Evolutionary conservation across 2,113 vertebrate genomes (phyloP).

Genomic region (Rhinolophus sinicus): DNA sequence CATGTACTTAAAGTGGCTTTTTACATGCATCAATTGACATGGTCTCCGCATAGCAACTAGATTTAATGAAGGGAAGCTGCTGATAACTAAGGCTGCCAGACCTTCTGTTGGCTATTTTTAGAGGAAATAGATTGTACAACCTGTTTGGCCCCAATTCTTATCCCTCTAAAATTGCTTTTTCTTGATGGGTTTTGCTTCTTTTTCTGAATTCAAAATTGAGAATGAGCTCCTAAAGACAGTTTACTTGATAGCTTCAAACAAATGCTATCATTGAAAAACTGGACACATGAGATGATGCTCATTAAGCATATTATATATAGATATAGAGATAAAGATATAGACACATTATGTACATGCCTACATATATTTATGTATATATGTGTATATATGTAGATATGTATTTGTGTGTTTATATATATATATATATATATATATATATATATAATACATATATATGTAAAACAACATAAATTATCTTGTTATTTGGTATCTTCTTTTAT

Average conservation of each 20-base stretch:
- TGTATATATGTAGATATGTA: too few species aligned
- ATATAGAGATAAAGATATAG: background rate
- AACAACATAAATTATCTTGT: too few species aligned
- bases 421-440: too few species aligned
- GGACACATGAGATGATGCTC: background rate
- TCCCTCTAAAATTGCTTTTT: conserved; percentile 69
- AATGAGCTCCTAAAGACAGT: conserved; percentile 9
- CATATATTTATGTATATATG: background rate
- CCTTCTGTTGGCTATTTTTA: conserved; percentile 82
- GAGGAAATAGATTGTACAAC: conserved; percentile 73
- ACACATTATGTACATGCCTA: background rate
- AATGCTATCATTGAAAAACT: background rate
- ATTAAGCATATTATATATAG: background rate
- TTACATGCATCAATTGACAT: conserved; percentile 75
- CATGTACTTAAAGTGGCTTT: conserved; percentile 73
- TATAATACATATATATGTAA: too few species aligned
- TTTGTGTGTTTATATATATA: background rate
- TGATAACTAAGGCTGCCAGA: conserved; percentile 77
- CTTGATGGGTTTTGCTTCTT: conserved; percentile 55
- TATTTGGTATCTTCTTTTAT: background rate
- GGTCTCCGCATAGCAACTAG: conserved; percentile 74
- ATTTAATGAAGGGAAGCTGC: conserved; percentile 81
- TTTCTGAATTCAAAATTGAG: conserved; percentile 60
- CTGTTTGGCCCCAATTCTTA: conserved; percentile 62
- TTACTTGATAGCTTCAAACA: conserved; percentile 51